Evolutionary conservation across 2,113 vertebrate genomes (phyloP).

Genomic region (Toxotes chatareus): DNA sequence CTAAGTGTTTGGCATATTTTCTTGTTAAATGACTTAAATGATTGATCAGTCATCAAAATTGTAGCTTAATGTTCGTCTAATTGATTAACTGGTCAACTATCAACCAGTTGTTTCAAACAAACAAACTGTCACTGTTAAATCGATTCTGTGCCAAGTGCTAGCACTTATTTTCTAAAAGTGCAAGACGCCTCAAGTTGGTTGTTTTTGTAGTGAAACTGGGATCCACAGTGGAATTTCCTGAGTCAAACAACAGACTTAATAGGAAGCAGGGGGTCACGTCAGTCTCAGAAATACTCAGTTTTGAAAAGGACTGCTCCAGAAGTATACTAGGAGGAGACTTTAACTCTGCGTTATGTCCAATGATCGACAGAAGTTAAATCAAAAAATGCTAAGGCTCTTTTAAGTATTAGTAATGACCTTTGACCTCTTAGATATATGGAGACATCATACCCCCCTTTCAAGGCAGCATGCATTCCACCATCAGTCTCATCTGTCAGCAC

Average conservation of each 20-base stretch:
- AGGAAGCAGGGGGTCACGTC: slow-evolving; percentile 9
- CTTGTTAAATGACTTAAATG: background rate
- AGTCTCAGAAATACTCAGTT: background rate
- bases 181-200: background rate
- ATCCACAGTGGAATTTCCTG: slow-evolving; percentile 44
- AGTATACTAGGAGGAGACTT: no score
- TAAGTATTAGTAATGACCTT: no score
- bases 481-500: no score
- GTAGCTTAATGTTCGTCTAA: background rate
- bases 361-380: no score
- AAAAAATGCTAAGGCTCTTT: no score
- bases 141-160: no score
- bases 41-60: background rate
- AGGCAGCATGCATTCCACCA: no score
- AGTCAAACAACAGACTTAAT: slow-evolving; percentile 44
- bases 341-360: no score
- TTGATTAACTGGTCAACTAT: background rate
- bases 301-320: no score
- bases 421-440: no score
- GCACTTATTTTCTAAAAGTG: background rate
- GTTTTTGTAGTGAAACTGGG: background rate
- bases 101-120: background rate
- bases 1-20: background rate
- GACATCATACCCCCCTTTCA: no score
- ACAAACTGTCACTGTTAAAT: background rate